A percentile compares a stretch with the other conserved stretches of the same genome.
Evolutionary conservation across 2,888 invertebrate genomes (phyloP).

Genomic region (Sympetrum striolatum): DNA sequence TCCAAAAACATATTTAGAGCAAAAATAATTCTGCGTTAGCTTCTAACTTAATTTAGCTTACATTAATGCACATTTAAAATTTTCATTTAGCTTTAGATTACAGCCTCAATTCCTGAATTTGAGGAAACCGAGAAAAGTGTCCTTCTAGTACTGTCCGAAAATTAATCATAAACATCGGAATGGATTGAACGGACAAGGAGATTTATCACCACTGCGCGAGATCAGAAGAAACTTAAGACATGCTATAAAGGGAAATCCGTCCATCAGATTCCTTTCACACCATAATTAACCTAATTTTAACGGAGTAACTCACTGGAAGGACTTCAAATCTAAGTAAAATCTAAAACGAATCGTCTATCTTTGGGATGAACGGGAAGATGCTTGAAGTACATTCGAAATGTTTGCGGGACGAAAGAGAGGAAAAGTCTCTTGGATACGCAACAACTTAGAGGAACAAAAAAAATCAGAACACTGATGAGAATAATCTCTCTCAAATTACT

Average conservation of each 20-base stretch:
- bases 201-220: conserved; percentile 1
- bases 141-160: background rate
- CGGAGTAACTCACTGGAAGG: too few species aligned
- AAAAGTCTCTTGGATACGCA: background rate
- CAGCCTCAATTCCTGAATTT: too few species aligned
- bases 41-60: background rate
- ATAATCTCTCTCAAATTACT: background rate
- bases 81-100: too few species aligned
- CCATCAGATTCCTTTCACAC: background rate
- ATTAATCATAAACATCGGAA: background rate
- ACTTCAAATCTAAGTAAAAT: too few species aligned
- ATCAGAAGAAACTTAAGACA: conserved; percentile 8
- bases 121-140: background rate
- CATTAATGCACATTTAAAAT: background rate
- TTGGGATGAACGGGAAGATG: too few species aligned
- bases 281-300: too few species aligned
- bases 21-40: background rate
- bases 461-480: background rate
- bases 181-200: background rate
- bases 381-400: too few species aligned
- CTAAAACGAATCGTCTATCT: too few species aligned
- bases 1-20: background rate
- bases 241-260: background rate
- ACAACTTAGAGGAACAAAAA: background rate
- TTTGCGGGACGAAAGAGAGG: background rate